phyloP scores from a whole-genome alignment of 1,140 invertebrate species.

The Drosophila willistoni region DNA sequence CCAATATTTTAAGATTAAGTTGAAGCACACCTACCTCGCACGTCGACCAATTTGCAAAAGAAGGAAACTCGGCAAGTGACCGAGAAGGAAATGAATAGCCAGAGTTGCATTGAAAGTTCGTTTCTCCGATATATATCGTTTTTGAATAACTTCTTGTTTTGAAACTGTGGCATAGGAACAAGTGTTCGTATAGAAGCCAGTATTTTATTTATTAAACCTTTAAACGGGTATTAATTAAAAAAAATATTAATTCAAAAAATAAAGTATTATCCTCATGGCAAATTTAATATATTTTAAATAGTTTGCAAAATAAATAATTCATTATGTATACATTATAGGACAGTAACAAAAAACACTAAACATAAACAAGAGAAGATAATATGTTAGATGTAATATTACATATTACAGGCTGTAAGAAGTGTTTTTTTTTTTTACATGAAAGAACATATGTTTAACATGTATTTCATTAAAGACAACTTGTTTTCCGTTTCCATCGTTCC shows the following conservation, averaged over 20 bases:
- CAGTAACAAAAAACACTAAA: too few species aligned
- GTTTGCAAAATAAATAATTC: too few species aligned
- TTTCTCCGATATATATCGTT: not conserved
- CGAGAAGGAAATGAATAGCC: not conserved
- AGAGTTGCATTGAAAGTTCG: not conserved
- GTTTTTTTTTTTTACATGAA: too few species aligned
- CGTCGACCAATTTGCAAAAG: conserved; percentile 21
- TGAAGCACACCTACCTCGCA: conserved; percentile 3
- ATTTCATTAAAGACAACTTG: not conserved
- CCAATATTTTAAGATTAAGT: not conserved
- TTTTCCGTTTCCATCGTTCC: not conserved
- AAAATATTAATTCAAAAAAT: too few species aligned
- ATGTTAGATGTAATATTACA: too few species aligned
- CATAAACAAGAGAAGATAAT: too few species aligned
- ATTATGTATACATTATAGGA: too few species aligned
- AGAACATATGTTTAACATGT: not conserved
- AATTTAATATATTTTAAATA: too few species aligned
- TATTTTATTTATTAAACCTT: not conserved
- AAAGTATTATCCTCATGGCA: too few species aligned
- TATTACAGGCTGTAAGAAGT: too few species aligned
- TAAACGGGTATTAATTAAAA: not conserved
- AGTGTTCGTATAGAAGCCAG: not conserved
- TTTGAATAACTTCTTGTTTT: not conserved
- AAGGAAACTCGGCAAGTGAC: not conserved
- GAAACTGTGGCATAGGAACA: not conserved